Base-by-base conservation (phyloP, 2,797 vertebrate genomes). In the Adelosebastes latens region DNA sequence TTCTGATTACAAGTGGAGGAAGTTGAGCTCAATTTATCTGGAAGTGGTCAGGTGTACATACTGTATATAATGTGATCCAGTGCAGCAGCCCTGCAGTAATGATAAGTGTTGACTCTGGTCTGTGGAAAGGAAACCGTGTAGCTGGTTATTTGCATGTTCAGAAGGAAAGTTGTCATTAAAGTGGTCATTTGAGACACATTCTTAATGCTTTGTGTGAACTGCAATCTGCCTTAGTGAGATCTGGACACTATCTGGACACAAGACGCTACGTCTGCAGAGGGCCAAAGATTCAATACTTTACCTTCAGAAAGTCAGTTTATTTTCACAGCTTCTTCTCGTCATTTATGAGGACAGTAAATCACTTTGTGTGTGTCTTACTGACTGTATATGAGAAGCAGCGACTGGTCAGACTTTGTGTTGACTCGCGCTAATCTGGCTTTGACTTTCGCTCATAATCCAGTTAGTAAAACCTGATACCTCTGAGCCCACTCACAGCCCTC, bases 81-180 rank as follows among this genome's bases (percentile, higher is more conserved):
- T n/a, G 52, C 52, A 58, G 31, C 11, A 65, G 42, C 9, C 62
- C 36, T 56, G 31, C 14, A 74, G 46, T 52, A 53, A 46, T 79
- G 59, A 65, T 36, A 39, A 61, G 14, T 68, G 20, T 73, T 67
- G 39, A n/a, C 60, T 72, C 27, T 65, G 6, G 60, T 70, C 31
- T 58, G 46, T 73, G 25, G 63, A 78, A 70, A 79, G 66, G 36
- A 58, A 25, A 70, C 9, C 4, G 10, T 60, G 10, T 59, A 49
- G 67, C 18, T 52, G 36, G n/a, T 52, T 80, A 34, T 67, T 77
- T 74, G 65, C 56, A 81, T 63, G 31, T 72, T 64, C 56, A 77
- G 46, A 42, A 63, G 65, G 14, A 76, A 80, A 71, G 24, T 31
- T 81, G 64, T 77, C 11, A 73, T 36, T 81, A 7, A 76, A 63